Percentiles rank a stretch among this genome's conserved stretches.
Conservation (phyloP, 2,113 vertebrate species). For the Falcunculus frontatus region DNA sequence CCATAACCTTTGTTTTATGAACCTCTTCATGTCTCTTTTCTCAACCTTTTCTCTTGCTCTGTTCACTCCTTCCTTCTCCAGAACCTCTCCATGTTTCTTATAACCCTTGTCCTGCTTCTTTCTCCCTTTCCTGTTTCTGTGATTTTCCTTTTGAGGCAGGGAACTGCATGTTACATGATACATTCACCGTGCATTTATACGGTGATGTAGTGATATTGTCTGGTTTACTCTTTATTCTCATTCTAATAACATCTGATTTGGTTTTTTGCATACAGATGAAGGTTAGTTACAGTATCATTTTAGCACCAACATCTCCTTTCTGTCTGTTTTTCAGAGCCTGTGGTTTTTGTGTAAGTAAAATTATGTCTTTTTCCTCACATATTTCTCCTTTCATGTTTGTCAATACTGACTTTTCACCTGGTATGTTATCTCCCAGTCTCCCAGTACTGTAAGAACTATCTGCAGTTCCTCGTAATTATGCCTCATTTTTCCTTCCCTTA, state of each 20-base stretch:
- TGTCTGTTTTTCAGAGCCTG: background rate
- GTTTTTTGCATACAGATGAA: background rate
- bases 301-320: background rate
- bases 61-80: background rate
- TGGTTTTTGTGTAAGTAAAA: background rate
- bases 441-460: background rate
- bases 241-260: background rate
- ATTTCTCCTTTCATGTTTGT: background rate
- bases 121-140: background rate
- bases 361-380: background rate
- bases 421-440: background rate
- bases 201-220: background rate
- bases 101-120: rapidly evolving
- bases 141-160: background rate
- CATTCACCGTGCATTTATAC: background rate
- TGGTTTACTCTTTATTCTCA: background rate
- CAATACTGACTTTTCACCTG: background rate
- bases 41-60: background rate
- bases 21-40: background rate
- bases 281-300: background rate
- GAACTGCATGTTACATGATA: background rate
- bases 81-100: background rate
- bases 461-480: background rate
- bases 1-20: background rate
- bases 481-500: background rate